phyloP scores from a whole-genome alignment of 2,797 vertebrate species.

The Podargus strigoides region DNA sequence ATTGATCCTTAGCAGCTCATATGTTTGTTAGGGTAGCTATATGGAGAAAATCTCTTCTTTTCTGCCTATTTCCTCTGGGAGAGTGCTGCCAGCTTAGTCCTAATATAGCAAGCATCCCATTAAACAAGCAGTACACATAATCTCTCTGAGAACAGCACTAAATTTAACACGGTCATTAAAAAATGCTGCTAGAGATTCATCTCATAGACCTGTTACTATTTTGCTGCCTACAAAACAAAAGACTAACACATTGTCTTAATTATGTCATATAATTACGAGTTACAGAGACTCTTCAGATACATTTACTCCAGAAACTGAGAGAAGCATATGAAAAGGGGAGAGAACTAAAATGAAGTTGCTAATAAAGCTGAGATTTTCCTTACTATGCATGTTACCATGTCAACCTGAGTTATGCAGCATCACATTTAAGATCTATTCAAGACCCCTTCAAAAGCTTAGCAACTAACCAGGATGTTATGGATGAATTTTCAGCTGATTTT shows the following conservation, averaged over 20 bases:
- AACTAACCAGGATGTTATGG: conserved; percentile 43
- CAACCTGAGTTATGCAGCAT: conserved; percentile 60
- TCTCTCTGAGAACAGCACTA: conserved; percentile 9
- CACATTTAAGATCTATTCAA: conserved; percentile 54
- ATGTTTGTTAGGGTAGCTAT: background rate
- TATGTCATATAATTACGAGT: conserved; percentile 9
- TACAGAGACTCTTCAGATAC: conserved; percentile 36
- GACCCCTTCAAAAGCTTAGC: conserved; percentile 50
- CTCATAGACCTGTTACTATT: background rate
- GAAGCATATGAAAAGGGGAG: conserved; percentile 15
- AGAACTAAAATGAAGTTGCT: conserved; percentile 45
- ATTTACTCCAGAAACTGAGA: conserved; percentile 24
- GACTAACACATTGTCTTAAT: background rate
- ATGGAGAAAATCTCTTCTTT: background rate
- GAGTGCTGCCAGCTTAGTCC: background rate
- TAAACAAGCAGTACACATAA: background rate
- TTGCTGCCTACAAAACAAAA: conserved; percentile 22
- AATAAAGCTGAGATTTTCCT: conserved; percentile 57
- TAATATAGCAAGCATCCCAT: conserved; percentile 21
- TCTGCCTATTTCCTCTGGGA: background rate
- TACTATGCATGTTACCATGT: conserved; percentile 62
- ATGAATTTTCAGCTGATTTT: conserved; percentile 58
- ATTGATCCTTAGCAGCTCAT: background rate
- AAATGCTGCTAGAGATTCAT: conserved; percentile 21
- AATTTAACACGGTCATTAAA: conserved; percentile 42